phyloP scores from a whole-genome alignment of 2,888 invertebrate genomes.

The Tachystola acroxantha region DNA sequence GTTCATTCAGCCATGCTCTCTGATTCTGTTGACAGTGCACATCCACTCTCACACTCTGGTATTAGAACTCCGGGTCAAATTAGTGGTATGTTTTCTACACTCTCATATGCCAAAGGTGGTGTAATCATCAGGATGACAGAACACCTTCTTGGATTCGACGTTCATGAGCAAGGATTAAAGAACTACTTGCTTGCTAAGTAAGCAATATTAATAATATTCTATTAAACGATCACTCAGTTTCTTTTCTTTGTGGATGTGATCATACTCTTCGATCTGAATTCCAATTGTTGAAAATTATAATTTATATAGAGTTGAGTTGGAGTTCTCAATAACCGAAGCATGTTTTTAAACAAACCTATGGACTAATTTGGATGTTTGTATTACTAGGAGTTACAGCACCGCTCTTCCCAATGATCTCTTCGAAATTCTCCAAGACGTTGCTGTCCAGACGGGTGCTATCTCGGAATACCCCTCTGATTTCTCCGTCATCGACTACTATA shows the following conservation, averaged over 20 bases:
- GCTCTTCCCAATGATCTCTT: slow-evolving; percentile 73
- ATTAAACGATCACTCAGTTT: too few species aligned
- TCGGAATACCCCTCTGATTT: slow-evolving; percentile 48
- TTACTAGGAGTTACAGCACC: too few species aligned
- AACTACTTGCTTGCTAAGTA: slow-evolving; percentile 59
- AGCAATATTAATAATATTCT: too few species aligned
- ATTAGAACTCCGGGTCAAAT: slow-evolving; percentile 79
- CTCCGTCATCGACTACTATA: slow-evolving; percentile 56
- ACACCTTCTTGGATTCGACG: slow-evolving; percentile 73
- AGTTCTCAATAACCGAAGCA: too few species aligned
- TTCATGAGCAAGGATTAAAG: slow-evolving; percentile 74
- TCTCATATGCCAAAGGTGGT: slow-evolving; percentile 85
- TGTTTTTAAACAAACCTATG: too few species aligned
- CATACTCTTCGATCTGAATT: too few species aligned
- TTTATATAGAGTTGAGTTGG: too few species aligned
- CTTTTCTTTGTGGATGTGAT: too few species aligned
- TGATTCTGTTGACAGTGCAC: slow-evolving; percentile 78
- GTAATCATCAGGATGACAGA: slow-evolving; percentile 83
- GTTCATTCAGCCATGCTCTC: slow-evolving; percentile 79
- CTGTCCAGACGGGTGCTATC: slow-evolving; percentile 33
- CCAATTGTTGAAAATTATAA: too few species aligned
- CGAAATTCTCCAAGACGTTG: slow-evolving; percentile 52
- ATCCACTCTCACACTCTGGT: slow-evolving; percentile 77
- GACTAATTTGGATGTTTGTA: too few species aligned
- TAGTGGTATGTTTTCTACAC: slow-evolving; percentile 79